Evolutionary conservation across 1,140 invertebrate genomes (phyloP), one percentile per base, ranked within the genome.

Genomic region (Aphidius ervi): DNA sequence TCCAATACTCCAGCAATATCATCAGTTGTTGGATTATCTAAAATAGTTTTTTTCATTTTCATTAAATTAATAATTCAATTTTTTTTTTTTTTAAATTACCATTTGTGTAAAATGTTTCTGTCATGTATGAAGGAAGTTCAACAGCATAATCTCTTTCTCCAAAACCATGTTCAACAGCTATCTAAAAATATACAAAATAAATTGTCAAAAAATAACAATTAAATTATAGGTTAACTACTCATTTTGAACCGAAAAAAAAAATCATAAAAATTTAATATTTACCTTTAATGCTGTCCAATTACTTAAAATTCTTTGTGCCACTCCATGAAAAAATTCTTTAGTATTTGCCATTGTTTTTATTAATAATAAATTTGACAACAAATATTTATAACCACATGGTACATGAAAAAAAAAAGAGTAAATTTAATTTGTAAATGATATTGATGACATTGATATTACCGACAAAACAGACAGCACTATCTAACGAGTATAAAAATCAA

Each of bases 261-360:
- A 7, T 52, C 4, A 31, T 46, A 46, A n/a, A 20, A 48, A 56
- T 9, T 55, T 55, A 59, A 55, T 63, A 54, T 41, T 67, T 67
- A 77, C 74, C 55, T 50, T 72, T 7, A 77, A 64, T 10, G 74
- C 75, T 23, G 74, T 75, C 75, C 75, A 77, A 49, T 76, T 77
- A 55, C 74, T 75, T 7, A 76, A 75, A 56, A 77, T 67, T 59
- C 74, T 67, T 63, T 70, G 66, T 4, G 64, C 66, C 8, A 72
- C 43, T 7, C 64, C 63, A 2, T 67, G 37, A 49, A 73, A 69
- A 50, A 73, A 70, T 41, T 70, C 63, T 46, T 68, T 67, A 3
- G 62, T 62, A 4, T 65, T 64, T 43, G 63, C 64, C 72, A 74
- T 74, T 46, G 9, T 61, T 42, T n/a, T 42, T 49, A 16, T 16